Base-by-base conservation (phyloP, 2,888 invertebrate species). In the Campopleginae sp. region DNA sequence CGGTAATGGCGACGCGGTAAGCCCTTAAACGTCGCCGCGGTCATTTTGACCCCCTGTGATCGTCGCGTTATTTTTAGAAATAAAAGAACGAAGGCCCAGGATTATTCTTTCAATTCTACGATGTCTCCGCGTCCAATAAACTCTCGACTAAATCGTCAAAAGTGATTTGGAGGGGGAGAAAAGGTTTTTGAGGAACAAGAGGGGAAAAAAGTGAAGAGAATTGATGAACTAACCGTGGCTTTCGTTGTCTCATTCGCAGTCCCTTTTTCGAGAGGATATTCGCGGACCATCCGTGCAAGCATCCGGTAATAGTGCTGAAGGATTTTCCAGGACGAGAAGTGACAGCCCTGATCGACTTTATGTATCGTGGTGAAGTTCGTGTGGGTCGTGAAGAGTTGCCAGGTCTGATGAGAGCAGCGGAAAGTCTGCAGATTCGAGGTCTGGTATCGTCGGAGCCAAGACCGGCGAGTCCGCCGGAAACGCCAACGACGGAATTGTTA, bases 321-420 rank as follows among this genome's bases (percentile, higher is more conserved):
- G 98, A 98, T 94, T 97, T 98, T 93, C 96, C 96, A 91, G 97
- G 97, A 88, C 97, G 97, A 96, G 98, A 98, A 91, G 96, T 98
- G 86, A 97, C 97, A 91, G 97, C 98, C 48, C 97, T 98, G 85
- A 97, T 98, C 86, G 97, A 98, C 94, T 98, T 98, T 92, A 98
- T 98, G 98, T 98, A 98, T 94, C 97, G 97, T 89, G 98, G 98
- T 54, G 98, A 98, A 94, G 98, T 98, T 89, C 97, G 97, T 88
- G 98, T 98, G 75, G 96, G 96, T 8, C 97, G 98, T 91, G 97
- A 98, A 92, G 97, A 98, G 87, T 95, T 98, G 38, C 96, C 97
- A 80, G 96, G 96, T 14, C 95, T 98, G 89, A 97, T 98, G 91
- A 96, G 97, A 90, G 98, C 98, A 2, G 98, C 98, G 0, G 98